Conservation (phyloP, 2,113 vertebrate species). For the Lepus timidus region DNA sequence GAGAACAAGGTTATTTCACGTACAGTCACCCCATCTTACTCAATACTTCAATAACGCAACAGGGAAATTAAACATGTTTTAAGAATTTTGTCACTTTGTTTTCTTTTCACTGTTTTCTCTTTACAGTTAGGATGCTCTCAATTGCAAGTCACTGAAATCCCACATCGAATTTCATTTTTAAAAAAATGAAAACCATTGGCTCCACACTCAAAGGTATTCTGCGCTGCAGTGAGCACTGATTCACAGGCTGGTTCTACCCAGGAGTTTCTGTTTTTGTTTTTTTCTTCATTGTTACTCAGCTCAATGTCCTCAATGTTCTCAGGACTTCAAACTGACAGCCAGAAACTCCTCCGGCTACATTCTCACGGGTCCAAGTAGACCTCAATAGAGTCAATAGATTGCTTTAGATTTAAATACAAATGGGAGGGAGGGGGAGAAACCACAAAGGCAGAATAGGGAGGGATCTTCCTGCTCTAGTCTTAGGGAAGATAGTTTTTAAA, state of each 20-base stretch:
- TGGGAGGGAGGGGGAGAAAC: too few species aligned
- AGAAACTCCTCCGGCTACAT: background rate
- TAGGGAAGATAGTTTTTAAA: too few species aligned
- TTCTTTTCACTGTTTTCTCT: background rate
- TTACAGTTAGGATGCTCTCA: constrained; percentile 8
- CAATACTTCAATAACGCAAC: background rate
- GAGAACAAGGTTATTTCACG: background rate
- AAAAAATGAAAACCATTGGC: background rate
- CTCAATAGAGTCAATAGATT: background rate
- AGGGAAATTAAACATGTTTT: background rate
- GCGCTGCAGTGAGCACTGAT: background rate
- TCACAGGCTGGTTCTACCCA: background rate
- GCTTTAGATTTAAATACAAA: background rate
- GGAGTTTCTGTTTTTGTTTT: background rate
- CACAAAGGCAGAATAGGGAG: too few species aligned
- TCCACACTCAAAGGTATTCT: background rate
- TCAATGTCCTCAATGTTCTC: background rate
- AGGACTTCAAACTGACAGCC: background rate
- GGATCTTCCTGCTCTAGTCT: too few species aligned
- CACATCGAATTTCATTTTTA: background rate
- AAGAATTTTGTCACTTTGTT: background rate
- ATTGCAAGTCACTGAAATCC: background rate
- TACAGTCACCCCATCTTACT: background rate
- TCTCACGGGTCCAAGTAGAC: background rate
- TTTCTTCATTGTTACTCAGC: background rate